These are phyloP conservation scores for Prunella himalayana DNA, from an alignment of 2,113 vertebrate species.

Conservation along the genomic window DNA sequence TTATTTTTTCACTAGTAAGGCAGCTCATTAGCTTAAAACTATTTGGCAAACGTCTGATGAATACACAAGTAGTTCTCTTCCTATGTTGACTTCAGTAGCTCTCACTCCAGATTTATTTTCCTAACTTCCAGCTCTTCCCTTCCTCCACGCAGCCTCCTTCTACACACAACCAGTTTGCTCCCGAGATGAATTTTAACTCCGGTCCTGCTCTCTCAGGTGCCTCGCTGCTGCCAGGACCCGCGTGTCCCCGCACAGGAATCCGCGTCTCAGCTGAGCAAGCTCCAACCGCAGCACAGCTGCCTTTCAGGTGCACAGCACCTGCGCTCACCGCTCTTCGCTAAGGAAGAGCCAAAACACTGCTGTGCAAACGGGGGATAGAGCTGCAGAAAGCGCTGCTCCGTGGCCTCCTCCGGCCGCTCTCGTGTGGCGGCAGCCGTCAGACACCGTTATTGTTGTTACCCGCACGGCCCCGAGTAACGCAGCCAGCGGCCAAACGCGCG, in stretches of 20 bases:
- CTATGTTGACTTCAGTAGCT: rapidly evolving
- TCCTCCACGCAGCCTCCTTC: background rate
- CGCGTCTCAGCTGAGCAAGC: rapidly evolving
- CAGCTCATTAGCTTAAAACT: background rate
- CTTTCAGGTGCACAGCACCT: rapidly evolving
- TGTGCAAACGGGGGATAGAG: rapidly evolving
- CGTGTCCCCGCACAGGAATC: background rate
- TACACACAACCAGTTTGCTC: background rate
- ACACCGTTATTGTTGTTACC: background rate
- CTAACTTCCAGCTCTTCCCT: background rate
- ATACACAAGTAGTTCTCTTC: background rate
- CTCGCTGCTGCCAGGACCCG: background rate
- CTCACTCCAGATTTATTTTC: too few species aligned
- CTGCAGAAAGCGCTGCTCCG: rapidly evolving
- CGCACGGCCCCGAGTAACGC: background rate
- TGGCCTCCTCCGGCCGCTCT: background rate
- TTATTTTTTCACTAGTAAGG: background rate
- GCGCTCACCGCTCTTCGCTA: rapidly evolving
- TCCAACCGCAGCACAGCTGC: rapidly evolving
- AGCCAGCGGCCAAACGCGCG: background rate
- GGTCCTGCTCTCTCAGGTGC: background rate
- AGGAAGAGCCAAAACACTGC: rapidly evolving
- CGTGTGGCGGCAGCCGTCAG: rapidly evolving
- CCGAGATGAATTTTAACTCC: rapidly evolving
- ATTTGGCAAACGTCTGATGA: background rate